These are phyloP conservation scores for Dipodomys stephensi DNA, from an alignment of 2,113 vertebrate genomes.

Conservation along the genomic window DNA sequence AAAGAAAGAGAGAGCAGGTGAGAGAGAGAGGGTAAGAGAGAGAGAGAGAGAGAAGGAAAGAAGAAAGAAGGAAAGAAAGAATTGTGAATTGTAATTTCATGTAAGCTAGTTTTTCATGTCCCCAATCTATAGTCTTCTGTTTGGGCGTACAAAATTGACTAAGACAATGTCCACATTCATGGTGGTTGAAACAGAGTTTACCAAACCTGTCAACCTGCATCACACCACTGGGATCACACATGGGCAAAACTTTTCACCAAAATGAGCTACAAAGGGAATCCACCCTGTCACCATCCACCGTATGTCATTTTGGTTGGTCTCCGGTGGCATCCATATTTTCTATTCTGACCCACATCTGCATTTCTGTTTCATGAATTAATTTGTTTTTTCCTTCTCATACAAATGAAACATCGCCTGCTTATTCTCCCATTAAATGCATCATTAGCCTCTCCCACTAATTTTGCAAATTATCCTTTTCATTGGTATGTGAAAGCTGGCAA, in stretches of 20 bases:
- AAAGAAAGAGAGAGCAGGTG: no score
- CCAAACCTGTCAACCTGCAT: neutral
- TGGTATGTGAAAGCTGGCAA: conserved; percentile 11
- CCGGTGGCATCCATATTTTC: neutral
- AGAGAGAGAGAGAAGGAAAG: no score
- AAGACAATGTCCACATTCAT: neutral
- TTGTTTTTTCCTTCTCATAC: conserved; percentile 56
- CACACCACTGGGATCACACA: neutral
- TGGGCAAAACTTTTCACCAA: neutral
- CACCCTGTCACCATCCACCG: neutral
- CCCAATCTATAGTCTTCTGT: neutral
- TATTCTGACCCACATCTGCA: neutral
- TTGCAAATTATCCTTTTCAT: conserved; percentile 62
- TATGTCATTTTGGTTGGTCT: neutral
- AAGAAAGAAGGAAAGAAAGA: no score
- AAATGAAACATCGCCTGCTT: conserved; percentile 59
- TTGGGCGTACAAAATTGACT: neutral
- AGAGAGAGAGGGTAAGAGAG: no score
- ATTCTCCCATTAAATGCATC: conserved; percentile 65
- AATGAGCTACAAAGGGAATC: neutral
- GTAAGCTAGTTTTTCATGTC: no score
- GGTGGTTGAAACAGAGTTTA: neutral
- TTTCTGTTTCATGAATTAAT: conserved; percentile 56
- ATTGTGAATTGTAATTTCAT: no score
- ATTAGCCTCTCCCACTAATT: conserved; percentile 40